A percentile compares a stretch with the other conserved stretches of the same genome.
These are phyloP conservation scores for Sphenopsis melanotis DNA, from an alignment of 2,797 vertebrate species.

Conservation along the genomic window DNA sequence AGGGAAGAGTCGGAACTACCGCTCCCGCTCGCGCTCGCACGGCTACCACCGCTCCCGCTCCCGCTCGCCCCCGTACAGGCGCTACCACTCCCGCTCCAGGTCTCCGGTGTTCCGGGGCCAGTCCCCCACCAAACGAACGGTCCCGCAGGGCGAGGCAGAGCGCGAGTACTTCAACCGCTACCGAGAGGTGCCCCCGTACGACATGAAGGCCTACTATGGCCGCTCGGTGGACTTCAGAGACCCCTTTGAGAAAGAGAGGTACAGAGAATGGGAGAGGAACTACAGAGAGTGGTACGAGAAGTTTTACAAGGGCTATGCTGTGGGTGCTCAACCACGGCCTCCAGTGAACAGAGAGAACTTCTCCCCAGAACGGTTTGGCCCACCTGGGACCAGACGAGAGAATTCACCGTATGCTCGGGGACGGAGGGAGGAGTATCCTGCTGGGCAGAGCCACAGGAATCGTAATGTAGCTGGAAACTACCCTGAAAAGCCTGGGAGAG, in stretches of 20 bases:
- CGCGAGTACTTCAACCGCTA: slow-evolving; percentile 80
- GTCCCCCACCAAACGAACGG: slow-evolving; percentile 79
- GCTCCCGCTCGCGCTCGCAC: slow-evolving; percentile 84
- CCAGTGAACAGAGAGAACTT: slow-evolving; percentile 80
- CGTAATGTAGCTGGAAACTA: slow-evolving; percentile 68
- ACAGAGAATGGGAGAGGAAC: slow-evolving; percentile 88
- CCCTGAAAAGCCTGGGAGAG: slow-evolving; percentile 77
- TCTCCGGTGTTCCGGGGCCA: slow-evolving; percentile 82
- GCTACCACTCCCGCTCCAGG: slow-evolving; percentile 82
- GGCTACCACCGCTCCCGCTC: slow-evolving; percentile 90
- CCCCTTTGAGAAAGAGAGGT: slow-evolving; percentile 84
- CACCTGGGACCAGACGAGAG: slow-evolving; percentile 73
- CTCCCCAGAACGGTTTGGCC: slow-evolving; percentile 80
- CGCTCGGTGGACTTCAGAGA: slow-evolving; percentile 84
- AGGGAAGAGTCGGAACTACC: slow-evolving; percentile 80
- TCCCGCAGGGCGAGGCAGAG: slow-evolving; percentile 78
- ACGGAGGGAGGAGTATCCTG: slow-evolving; percentile 83
- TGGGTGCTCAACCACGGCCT: slow-evolving; percentile 80
- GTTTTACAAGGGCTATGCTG: slow-evolving; percentile 85
- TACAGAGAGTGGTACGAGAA: slow-evolving; percentile 96
- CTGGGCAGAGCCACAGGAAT: slow-evolving; percentile 73
- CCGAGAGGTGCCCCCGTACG: slow-evolving; percentile 81
- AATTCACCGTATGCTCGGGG: slow-evolving; percentile 77
- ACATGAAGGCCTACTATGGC: slow-evolving; percentile 82
- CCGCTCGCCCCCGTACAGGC: slow-evolving; percentile 83